Conservation (phyloP, 2,888 invertebrate species). For the Oscheius sp. region DNA sequence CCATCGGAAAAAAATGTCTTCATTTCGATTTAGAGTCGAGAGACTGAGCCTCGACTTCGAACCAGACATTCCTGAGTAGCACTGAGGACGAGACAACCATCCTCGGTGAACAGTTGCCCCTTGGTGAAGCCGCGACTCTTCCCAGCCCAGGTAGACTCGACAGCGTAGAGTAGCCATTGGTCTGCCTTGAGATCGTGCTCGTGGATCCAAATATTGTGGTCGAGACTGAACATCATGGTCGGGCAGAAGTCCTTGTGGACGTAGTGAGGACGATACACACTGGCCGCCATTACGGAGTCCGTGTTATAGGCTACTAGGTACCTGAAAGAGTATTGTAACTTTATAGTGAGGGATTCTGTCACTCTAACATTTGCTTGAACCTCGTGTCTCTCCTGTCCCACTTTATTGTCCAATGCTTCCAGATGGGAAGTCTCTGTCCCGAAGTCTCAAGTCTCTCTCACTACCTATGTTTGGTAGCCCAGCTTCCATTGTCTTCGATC, state of each 20-base stretch:
- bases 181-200: slow-evolving; percentile 57
- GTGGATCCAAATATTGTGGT: slow-evolving; percentile 69
- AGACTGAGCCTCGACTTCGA: slow-evolving; percentile 51
- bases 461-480: no score
- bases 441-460: no score
- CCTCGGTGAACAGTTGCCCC: slow-evolving; percentile 64
- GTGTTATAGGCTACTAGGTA: slow-evolving; percentile 53
- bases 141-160: slow-evolving; percentile 58
- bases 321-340: slow-evolving; percentile 29
- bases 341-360: no score
- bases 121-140: slow-evolving; percentile 57
- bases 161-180: slow-evolving; percentile 70
- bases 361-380: no score
- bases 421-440: no score
- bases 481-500: no score
- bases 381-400: no score
- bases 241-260: slow-evolving; percentile 58
- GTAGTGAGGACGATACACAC: slow-evolving; percentile 60
- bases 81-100: slow-evolving; percentile 64
- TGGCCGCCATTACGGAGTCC: slow-evolving; percentile 52
- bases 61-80: slow-evolving; percentile 65
- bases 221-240: slow-evolving; percentile 68
- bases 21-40: slow-evolving; percentile 25
- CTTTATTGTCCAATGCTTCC: no score
- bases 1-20: no score